phyloP scores from a whole-genome alignment of 2,113 vertebrate genomes.

The Scolopax mira region DNA sequence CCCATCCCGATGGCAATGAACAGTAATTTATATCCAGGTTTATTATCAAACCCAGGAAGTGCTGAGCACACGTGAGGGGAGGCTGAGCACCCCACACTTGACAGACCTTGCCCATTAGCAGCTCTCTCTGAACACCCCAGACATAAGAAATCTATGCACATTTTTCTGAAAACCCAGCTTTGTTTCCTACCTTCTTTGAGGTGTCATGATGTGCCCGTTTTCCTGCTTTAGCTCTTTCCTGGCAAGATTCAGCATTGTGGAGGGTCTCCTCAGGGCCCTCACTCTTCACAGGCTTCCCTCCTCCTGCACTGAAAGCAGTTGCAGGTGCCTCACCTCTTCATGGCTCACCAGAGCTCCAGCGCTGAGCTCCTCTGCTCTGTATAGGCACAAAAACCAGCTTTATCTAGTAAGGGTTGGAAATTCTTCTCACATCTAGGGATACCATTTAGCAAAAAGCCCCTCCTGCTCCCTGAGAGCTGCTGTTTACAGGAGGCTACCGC shows the following conservation, averaged over 20 bases:
- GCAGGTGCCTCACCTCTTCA: background rate
- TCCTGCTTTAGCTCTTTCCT: background rate
- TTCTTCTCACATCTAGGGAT: background rate
- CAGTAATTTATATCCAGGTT: background rate
- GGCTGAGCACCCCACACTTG: background rate
- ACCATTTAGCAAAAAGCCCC: background rate
- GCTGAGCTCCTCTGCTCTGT: background rate
- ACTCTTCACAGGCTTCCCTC: background rate
- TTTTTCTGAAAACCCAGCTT: background rate
- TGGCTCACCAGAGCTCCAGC: background rate
- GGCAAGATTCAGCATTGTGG: background rate
- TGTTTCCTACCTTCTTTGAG: background rate
- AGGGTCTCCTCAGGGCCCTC: background rate
- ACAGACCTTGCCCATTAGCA: background rate
- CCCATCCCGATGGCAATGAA: fast-evolving
- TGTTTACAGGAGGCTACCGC: background rate
- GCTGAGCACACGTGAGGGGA: fast-evolving
- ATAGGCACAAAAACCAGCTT: background rate
- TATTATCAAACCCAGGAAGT: background rate
- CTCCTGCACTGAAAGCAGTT: background rate
- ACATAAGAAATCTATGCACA: background rate
- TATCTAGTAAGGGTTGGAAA: background rate
- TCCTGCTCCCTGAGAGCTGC: background rate
- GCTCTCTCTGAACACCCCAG: background rate
- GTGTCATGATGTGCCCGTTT: background rate